Base-by-base conservation (phyloP, 2,888 invertebrate genomes). In the Lumbricus terrestris region DNA sequence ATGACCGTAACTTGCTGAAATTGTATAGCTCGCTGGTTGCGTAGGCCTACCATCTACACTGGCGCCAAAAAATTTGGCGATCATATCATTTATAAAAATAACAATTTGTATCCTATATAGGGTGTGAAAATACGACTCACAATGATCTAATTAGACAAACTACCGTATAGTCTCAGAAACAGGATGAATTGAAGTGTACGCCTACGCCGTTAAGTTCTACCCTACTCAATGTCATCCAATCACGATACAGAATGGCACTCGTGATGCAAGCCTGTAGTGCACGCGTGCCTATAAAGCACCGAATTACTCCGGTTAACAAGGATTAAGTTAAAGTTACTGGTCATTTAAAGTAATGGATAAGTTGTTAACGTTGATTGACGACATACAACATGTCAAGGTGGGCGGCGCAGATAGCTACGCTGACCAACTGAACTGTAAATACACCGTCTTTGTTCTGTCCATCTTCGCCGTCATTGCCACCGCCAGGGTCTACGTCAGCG, bases 331-430 rank as follows among this genome's bases (percentile, higher is more conserved):
- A 69, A 69, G 29, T n/a, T 69, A n/a, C 29, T n/a, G n/a, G 69
- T 69, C 29, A 69, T n/a, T n/a, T 69, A 11, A 69, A n/a, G 69
- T 29, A n/a, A 69, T 69, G 69, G 69, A 69, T 69, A 69, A 69
- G 8, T n/a, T 69, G 69, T 69, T 69, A 16, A 11, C 4, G 8
- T 13, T 69, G 29, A n/a, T 88, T 42, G 88, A 33, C 40, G 88
- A 88, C 88, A 8, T 88, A 42, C 20, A 20, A 13, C 88, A 88
- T 33, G 88, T 88, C n/a, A 88, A 42, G 33, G 37, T 90, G 23
- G 91, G 92, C 33, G 91, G 92, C 18, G 92, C 91, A 8, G 92
- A 92, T 89, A 92, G 92, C 82, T 91, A 91, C 82, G 83, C 91
- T 13, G 92, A 92, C 88, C 90, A 92, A 37, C 82, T 92, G 69